Base-by-base conservation (phyloP, 2,113 vertebrate genomes). In the Orthonyx spaldingii region DNA sequence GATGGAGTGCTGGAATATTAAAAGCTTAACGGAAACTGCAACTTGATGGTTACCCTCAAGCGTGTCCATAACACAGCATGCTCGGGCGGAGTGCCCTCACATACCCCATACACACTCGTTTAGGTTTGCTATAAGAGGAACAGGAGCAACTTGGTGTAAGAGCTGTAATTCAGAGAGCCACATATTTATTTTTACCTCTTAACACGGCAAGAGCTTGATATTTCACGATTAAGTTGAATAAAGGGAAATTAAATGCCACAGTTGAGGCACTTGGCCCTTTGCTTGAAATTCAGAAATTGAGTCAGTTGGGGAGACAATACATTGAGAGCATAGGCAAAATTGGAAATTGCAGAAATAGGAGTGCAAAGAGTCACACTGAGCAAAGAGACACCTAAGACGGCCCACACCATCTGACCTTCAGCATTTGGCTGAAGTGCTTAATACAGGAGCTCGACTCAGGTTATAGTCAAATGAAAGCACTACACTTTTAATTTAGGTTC, bases 91-190 rank as follows among this genome's bases (percentile, higher is more conserved):
- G 52, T 19, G 23, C n/a, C 23, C 22, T 76, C 8, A 4, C 12
- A 0, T 15, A 15, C 41, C 27, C 39, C 24, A 0, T 1, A 10
- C 3, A 0, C 13, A 1, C 26, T 28, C n/a, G 16, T 27, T 49
- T 17, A 14, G 6, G 1, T 53, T 27, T 70, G 33, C 41, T 26
- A 0, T 4, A 33, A 57, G 44, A 32, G 53, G 37, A 52, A 26
- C 60, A 22, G 3, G 3, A 57, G 42, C 17, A 30, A 6, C 39
- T 56, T 22, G 0, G 12, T 16, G 33, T 17, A 3, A 16, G 30
- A 53, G 71, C 52, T 60, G 6, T 23, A 61, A 27, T 41, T 44
- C 30, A 27, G 13, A 61, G n/a, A 21, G 44, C 13, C 35, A 4
- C 28, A 0, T 7, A 8, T 37, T 78, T 82, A 32, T 66, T 80